Evolutionary conservation across 1,140 invertebrate genomes (phyloP), one percentile per base, ranked within the genome.

Genomic region (Phortica variegata): DNA sequence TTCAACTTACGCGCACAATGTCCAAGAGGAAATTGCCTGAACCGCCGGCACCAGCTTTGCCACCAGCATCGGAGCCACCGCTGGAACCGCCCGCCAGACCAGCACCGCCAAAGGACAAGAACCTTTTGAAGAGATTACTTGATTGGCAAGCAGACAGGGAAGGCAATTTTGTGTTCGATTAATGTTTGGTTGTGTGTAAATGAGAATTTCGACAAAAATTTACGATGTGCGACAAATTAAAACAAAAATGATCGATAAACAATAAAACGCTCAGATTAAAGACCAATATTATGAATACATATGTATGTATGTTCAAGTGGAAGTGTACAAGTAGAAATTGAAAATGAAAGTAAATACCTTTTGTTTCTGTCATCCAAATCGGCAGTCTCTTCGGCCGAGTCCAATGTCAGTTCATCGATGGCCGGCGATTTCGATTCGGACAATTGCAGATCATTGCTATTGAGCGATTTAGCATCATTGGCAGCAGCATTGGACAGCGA

Each of bases 1-100:
- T 29, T 43, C 10, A 43, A 74, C 85, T 87, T 79, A 91, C 89
- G 81, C 89, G 82, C 70, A 91, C 87, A 58, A 90, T 87, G 76
- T 92, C 89, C 77, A 91, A 90, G 46, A 92, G 79, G 79, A 92
- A 90, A 78, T 91, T 92, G 45, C 89, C 89, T 8, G 88, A 90
- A 26, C 88, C 89, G 42, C 84, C 82, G 29, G 49, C 60, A 17
- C 60, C 62, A 1, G 59, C 59, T n/a, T n/a, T n/a, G n/a, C 88
- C 89, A 41, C 84, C 82, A 23, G 49, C 60, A 17, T 56, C 62
- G 1, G 59, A 56, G 54, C 71, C 50, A 68, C 77, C 47, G 66
- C 71, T 52, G 49, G 68, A 36, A 13, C 72, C 78, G 10, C 78
- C 80, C 32, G 65, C 65, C 42, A 77, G 70, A 9, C 80, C 81